Evolutionary conservation across 1,140 invertebrate genomes (phyloP).

Genomic region (Calephelis nemesis): DNA sequence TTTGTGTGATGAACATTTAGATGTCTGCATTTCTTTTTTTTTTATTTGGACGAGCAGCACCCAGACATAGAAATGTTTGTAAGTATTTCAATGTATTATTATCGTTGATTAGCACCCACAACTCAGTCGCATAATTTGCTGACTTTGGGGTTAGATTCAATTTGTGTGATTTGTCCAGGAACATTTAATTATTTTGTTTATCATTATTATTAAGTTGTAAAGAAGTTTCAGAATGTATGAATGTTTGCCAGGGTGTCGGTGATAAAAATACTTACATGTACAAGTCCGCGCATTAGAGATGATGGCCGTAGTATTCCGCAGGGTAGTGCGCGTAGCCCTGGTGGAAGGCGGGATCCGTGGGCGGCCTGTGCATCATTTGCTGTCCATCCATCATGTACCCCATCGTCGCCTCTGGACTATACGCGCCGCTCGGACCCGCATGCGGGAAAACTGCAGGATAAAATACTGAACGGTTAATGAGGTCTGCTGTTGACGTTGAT

Average conservation of each 20-base stretch:
- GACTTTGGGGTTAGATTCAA: too few relatives aligned
- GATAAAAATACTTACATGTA: slow-evolving; percentile 64
- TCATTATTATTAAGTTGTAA: too few relatives aligned
- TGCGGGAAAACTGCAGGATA: slow-evolving; percentile 90
- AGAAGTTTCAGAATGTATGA: too few relatives aligned
- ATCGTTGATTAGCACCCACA: too few relatives aligned
- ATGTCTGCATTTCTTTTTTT: too few relatives aligned
- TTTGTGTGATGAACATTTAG: too few relatives aligned
- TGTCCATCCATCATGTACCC: slow-evolving; percentile 98
- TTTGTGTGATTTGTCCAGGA: too few relatives aligned
- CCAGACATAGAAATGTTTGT: neutral
- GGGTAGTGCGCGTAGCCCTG: slow-evolving; percentile 94
- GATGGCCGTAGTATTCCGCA: slow-evolving; percentile 94
- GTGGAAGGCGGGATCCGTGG: slow-evolving; percentile 93
- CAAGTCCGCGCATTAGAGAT: slow-evolving; percentile 84
- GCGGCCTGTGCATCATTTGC: slow-evolving; percentile 96
- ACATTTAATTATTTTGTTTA: neutral
- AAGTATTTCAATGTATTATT: neutral
- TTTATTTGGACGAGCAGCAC: too few relatives aligned
- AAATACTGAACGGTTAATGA: slow-evolving; percentile 76
- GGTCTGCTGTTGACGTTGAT: slow-evolving; percentile 35
- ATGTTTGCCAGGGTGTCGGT: too few relatives aligned
- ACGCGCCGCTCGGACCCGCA: slow-evolving; percentile 94
- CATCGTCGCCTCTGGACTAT: slow-evolving; percentile 96
- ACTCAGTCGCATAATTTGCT: too few relatives aligned